phyloP scores from a whole-genome alignment of 1,140 invertebrate genomes.

The Diabrotica virgifera region DNA sequence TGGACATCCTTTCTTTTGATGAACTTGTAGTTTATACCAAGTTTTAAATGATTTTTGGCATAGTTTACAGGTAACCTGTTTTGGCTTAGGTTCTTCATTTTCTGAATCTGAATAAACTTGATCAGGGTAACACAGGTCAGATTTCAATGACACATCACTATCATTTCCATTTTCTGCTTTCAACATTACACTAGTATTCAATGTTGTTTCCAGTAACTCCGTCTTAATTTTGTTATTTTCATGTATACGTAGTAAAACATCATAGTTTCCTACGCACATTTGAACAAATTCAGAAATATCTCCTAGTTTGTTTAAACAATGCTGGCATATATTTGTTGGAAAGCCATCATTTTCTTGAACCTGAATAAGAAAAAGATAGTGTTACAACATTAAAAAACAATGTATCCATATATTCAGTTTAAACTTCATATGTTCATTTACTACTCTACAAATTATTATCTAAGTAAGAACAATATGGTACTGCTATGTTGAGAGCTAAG shows the following conservation, averaged over 20 bases:
- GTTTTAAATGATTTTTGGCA: background rate
- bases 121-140: background rate
- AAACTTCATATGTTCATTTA: no score
- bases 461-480: no score
- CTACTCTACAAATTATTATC: no score
- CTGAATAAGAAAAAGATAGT: background rate
- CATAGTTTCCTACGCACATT: background rate
- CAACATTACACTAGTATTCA: background rate
- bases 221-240: background rate
- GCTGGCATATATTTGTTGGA: conserved; percentile 5
- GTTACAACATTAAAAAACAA: no score
- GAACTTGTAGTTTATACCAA: background rate
- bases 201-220: background rate
- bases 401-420: no score
- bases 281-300: conserved; percentile 3
- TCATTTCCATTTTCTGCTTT: background rate
- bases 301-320: conserved; percentile 8
- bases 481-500: no score
- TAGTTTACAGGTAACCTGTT: background rate
- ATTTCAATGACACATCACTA: conserved; percentile 7
- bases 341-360: background rate
- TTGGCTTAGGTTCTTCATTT: background rate
- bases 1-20: background rate
- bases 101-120: background rate
- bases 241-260: background rate